Base-by-base conservation (phyloP, 2,888 invertebrate species). In the Pseudococcus jackbeardsleyi region DNA sequence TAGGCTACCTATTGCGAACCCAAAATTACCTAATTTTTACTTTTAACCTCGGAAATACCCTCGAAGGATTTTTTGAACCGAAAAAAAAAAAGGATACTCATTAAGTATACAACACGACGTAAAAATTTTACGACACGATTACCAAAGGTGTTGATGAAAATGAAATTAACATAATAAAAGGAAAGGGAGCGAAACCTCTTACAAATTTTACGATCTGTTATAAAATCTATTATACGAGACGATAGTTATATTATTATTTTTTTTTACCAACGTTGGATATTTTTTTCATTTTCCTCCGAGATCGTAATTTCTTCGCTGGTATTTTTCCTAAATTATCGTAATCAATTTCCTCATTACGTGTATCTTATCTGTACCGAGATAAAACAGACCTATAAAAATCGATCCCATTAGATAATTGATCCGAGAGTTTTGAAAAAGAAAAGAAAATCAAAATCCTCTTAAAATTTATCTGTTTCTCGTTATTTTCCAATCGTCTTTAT, bases 141-240 rank as follows among this genome's bases (percentile, higher is more conserved):
- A 59, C 59, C 19, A 59, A 19, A 59, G 59, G 59, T 59, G 59
- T 59, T 59, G 59, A 59, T 59, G 59, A 59, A 59, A 59, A 59
- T 59, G 7, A 59, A 59, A 59, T 59, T 59, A 59, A 59, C 59
- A 59, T 59, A 59, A 59, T 59, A 59, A 59, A 72, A 72, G n/a
- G 33, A 72, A 72, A 72, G 33, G 68, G 68, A 72, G 68, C 68
- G 68, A 72, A 72, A 72, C 68, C 59, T 59, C 59, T 72, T 72
- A 33, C 15, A 72, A 72, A 33, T 26, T 72, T 72, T 72, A 72
- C 68, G 68, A 72, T 33, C 68, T n/a, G 22, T 64, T 64, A 72
- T 72, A 72, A 72, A 26, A 72, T 33, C 68, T 33, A 59, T 59
- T 59, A 72, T 12, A 26, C 68, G 12, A 33, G 33, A 15, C 68